Evolutionary conservation across 2,113 vertebrate genomes (phyloP).

Genomic region (Rhinolophus sinicus): DNA sequence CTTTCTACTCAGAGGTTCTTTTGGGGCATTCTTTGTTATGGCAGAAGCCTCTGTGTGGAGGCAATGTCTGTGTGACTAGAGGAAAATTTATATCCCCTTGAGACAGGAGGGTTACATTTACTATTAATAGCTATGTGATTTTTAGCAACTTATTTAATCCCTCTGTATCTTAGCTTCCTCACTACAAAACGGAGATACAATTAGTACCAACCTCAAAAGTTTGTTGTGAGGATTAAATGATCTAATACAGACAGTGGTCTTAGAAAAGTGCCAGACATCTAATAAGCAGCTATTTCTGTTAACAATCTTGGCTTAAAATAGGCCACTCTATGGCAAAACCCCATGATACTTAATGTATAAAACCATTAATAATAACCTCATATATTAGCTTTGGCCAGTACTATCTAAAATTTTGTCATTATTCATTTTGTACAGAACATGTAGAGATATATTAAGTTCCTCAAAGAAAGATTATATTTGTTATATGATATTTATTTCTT

Average conservation of each 20-base stretch:
- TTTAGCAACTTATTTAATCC: neutral
- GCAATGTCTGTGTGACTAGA: neutral
- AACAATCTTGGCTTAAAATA: constrained; percentile 10
- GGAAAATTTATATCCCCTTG: neutral
- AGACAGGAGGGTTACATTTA: neutral
- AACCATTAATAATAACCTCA: neutral
- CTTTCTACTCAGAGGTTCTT: neutral
- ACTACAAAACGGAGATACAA: neutral
- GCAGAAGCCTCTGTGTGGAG: neutral
- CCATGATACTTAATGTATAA: constrained; percentile 5
- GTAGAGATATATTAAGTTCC: neutral
- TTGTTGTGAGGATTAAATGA: neutral
- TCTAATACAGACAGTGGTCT: neutral
- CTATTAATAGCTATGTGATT: neutral
- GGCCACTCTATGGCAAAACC: neutral
- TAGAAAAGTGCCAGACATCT: neutral
- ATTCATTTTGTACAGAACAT: neutral
- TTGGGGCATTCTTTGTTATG: neutral
- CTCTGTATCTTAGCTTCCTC: neutral
- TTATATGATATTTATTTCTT: neutral
- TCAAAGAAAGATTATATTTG: neutral
- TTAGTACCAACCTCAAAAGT: neutral
- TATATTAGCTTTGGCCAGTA: neutral
- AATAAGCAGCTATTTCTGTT: constrained; percentile 36
- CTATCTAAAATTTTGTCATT: neutral